These are phyloP conservation scores for Drosophila stalkeri DNA, from an alignment of 2,888 invertebrate genomes.

Conservation along the genomic window DNA sequence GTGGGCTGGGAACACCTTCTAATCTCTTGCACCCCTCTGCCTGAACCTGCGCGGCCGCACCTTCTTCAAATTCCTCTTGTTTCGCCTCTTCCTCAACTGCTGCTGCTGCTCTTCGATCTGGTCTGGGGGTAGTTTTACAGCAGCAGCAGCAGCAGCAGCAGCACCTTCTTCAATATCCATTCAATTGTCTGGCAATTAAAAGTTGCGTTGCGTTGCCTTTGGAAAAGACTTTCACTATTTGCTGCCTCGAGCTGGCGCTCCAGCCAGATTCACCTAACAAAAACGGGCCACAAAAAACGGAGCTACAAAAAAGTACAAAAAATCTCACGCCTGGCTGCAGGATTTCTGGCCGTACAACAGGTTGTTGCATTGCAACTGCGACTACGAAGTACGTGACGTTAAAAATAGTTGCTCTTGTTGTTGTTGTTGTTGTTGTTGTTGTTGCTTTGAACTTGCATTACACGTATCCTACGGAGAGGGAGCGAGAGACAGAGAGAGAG, in stretches of 20 bases:
- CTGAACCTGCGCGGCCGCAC: constrained; percentile 42
- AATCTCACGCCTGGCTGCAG: constrained; percentile 56
- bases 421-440: constrained; percentile 36
- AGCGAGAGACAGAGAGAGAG: background rate
- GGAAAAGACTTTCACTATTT: constrained; percentile 67
- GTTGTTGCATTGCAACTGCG: constrained; percentile 71
- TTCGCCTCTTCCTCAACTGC: background rate
- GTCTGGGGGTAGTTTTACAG: constrained; percentile 17
- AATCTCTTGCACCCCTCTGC: constrained; percentile 44
- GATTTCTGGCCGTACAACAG: constrained; percentile 68
- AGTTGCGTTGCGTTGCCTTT: constrained; percentile 54
- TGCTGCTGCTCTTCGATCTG: background rate
- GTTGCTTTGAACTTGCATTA: constrained; percentile 77
- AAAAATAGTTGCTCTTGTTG: constrained; percentile 69
- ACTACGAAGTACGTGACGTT: constrained; percentile 65
- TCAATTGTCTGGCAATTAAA: constrained; percentile 75
- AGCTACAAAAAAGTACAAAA: constrained; percentile 19
- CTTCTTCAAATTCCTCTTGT: constrained; percentile 23
- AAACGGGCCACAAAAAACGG: constrained; percentile 14
- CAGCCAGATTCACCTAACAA: constrained; percentile 26
- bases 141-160: background rate
- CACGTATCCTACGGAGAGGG: constrained; percentile 63
- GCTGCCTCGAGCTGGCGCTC: constrained; percentile 27
- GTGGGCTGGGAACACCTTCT: constrained; percentile 51
- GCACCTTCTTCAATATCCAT: constrained; percentile 44